These are phyloP conservation scores for Eutrigla gurnardus DNA, from an alignment of 2,797 vertebrate genomes.

Conservation along the genomic window DNA sequence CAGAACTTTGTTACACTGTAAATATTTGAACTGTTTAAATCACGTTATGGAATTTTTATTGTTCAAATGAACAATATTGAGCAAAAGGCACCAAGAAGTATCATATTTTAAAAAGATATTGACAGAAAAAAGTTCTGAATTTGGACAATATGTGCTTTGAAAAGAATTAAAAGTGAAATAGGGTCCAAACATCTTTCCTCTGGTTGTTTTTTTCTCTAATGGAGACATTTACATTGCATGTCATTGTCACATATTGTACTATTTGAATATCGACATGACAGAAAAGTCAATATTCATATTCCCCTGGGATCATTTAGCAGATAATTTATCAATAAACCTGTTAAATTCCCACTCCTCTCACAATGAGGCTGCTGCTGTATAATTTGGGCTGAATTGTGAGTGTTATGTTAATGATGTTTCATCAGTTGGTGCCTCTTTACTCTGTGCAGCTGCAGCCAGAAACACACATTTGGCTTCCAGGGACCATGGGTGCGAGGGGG, in stretches of 20 bases:
- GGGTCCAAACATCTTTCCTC: slow-evolving; percentile 13
- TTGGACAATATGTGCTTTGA: slow-evolving; percentile 41
- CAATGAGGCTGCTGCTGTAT: slow-evolving; percentile 21
- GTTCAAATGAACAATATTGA: slow-evolving; percentile 31
- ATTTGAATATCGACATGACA: background rate
- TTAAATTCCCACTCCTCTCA: slow-evolving; percentile 20
- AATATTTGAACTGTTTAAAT: slow-evolving; percentile 62
- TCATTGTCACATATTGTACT: slow-evolving; percentile 1
- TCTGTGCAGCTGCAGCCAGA: background rate
- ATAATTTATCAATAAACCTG: slow-evolving; percentile 53
- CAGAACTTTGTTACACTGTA: slow-evolving; percentile 70
- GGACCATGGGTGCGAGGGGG: background rate
- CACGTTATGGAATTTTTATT: slow-evolving; percentile 30
- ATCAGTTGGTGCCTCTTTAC: background rate
- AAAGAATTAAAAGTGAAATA: slow-evolving; percentile 57
- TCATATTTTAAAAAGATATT: slow-evolving; percentile 42
- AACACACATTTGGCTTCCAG: background rate
- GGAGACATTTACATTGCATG: background rate
- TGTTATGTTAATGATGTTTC: slow-evolving; percentile 10
- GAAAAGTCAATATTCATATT: slow-evolving; percentile 36
- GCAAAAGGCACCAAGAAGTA: slow-evolving; percentile 20
- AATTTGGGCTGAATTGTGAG: background rate
- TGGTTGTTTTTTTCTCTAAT: background rate
- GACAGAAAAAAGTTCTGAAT: slow-evolving; percentile 2
- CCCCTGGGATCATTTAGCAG: slow-evolving; percentile 17